Base-by-base conservation (phyloP, 2,113 vertebrate species). In the Xenus cinereus region DNA sequence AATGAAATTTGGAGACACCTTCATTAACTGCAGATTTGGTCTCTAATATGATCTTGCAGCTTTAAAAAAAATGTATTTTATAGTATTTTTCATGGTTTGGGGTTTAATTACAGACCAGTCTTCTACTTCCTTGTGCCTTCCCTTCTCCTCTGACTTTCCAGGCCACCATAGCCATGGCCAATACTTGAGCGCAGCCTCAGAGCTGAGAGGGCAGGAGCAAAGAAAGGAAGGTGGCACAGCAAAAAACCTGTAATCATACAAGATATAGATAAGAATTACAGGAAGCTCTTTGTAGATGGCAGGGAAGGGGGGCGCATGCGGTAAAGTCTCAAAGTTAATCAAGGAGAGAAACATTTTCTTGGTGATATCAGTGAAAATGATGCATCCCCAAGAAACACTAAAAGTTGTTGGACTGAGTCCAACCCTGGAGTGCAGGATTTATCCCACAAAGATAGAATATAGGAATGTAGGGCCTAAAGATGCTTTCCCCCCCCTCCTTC, bases 381-480 rank as follows among this genome's bases (percentile, higher is more conserved):
- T 60, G 15, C 27, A 35, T 53, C 43, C 7, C 17, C 17, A 2
- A 28, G 72, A 81, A 45, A 6, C 1, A 0, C 12, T 59, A 73
- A 51, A 50, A 54, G 18, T 14, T 74, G 2, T 22, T 50, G 64
- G 14, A 23, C 22, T 32, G 43, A 59, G 5, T 54, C 18, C 19
- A 59, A 2, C 2, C 4, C 13, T 35, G 8, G 10, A 54, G 16
- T 6, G 33, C 14, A 57, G 51, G 33, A 63, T 67, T 90, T 90
- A 9, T 62, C 35, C 37, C 3, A 0, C 33, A 67, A 67, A 16
- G 13, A 14, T 5, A 28, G 37, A 63, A 41, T 63, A 46, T 19
- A 39, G 33, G 4, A 68, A 2, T 0, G 0, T 18, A 43, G 11
- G 2, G 7, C 27, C 27, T 66, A 41, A 74, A 68, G 19, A 45